These are phyloP conservation scores for Benitochromis conjunctus DNA, from an alignment of 2,113 vertebrate genomes.

Conservation along the genomic window DNA sequence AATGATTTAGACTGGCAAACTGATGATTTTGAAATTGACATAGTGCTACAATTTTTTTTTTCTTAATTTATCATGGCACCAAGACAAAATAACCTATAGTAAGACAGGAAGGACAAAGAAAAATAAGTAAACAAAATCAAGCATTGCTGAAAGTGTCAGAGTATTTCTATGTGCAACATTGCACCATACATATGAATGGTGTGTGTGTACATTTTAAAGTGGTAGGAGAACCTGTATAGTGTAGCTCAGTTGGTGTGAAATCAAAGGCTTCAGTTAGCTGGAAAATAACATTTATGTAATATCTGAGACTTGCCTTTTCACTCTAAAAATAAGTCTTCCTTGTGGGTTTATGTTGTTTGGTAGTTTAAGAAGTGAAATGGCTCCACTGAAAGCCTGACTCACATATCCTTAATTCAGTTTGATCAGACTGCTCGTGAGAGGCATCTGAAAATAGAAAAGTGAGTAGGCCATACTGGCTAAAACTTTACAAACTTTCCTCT, in stretches of 20 bases:
- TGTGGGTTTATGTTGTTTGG: slow-evolving; percentile 5
- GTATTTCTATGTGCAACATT: background rate
- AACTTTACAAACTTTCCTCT: slow-evolving; percentile 6
- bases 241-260: background rate
- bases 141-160: background rate
- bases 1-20: background rate
- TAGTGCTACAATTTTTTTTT: background rate
- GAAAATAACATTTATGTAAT: slow-evolving; percentile 14
- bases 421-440: slow-evolving; percentile 20
- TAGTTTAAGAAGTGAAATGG: background rate
- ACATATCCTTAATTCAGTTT: slow-evolving; percentile 23
- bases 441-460: background rate
- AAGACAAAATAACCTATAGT: background rate
- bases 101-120: background rate
- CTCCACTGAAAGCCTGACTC: slow-evolving; percentile 4
- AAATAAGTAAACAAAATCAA: background rate
- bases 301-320: slow-evolving; percentile 5
- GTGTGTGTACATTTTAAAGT: background rate
- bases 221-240: background rate
- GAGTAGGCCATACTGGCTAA: background rate
- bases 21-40: background rate
- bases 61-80: background rate
- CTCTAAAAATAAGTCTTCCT: slow-evolving; percentile 23
- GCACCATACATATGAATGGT: background rate
- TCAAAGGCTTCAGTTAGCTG: background rate